phyloP scores from a whole-genome alignment of 2,797 vertebrate genomes.

The Rhinogobio ventralis region DNA sequence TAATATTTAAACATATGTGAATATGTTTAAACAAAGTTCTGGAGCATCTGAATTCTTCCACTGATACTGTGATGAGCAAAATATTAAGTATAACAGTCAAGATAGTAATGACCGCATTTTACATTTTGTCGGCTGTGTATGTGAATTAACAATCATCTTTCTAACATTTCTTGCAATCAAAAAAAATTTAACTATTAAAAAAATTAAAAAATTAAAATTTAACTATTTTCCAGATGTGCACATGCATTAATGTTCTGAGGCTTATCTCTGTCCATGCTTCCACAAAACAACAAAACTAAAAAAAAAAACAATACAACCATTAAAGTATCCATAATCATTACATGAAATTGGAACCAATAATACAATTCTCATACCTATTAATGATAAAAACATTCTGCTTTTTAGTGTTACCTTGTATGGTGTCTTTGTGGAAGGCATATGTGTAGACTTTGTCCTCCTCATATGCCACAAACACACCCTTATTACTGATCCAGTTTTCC shows the following conservation, averaged over 20 bases:
- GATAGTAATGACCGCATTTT: background rate
- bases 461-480: constrained; percentile 89
- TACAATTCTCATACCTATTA: background rate
- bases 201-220: too few relatives aligned
- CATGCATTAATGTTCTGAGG: background rate
- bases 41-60: background rate
- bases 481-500: constrained; percentile 93
- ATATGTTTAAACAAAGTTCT: background rate
- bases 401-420: constrained; percentile 87
- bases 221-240: background rate
- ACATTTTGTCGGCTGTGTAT: background rate
- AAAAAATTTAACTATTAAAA: too few relatives aligned
- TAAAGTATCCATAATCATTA: too few relatives aligned
- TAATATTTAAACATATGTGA: background rate
- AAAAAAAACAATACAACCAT: background rate
- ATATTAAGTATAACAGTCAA: background rate
- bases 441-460: constrained; percentile 95
- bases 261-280: background rate
- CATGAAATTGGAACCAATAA: too few relatives aligned
- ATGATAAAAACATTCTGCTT: background rate
- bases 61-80: background rate
- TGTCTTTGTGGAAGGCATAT: constrained; percentile 91
- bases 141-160: too few relatives aligned
- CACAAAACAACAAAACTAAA: background rate
- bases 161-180: constrained; percentile 5